These are phyloP conservation scores for Zapornia atra DNA, from an alignment of 2,113 vertebrate genomes.

Conservation along the genomic window DNA sequence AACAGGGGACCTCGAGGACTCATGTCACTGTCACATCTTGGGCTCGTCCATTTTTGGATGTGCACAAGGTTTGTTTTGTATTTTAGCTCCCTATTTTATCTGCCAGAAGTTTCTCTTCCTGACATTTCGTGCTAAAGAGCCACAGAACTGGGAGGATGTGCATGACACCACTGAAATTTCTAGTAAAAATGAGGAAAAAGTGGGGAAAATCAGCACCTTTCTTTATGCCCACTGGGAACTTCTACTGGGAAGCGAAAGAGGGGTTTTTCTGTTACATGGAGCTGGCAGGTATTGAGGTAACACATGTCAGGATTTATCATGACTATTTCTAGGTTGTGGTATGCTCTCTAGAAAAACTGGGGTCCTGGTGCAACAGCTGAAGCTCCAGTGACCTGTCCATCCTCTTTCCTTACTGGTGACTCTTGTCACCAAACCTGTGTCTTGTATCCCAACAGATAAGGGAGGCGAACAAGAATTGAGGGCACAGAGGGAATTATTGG, in stretches of 20 bases:
- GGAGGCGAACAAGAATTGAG: accelerated
- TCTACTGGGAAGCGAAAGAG: neutral
- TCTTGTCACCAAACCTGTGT: neutral
- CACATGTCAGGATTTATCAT: accelerated
- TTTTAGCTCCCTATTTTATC: neutral
- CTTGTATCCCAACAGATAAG: neutral
- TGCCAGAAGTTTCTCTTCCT: neutral
- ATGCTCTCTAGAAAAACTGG: neutral
- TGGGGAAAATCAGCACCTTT: neutral
- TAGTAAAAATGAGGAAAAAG: neutral
- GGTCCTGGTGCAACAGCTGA: neutral
- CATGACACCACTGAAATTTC: neutral
- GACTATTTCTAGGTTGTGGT: neutral
- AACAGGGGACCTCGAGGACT: neutral
- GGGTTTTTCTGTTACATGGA: neutral
- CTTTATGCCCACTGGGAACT: neutral
- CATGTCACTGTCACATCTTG: accelerated
- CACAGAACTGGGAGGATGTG: neutral
- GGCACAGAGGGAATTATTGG: neutral
- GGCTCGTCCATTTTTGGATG: accelerated
- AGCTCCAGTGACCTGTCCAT: neutral
- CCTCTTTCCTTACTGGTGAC: neutral
- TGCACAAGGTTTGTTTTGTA: accelerated
- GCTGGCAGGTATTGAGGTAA: neutral
- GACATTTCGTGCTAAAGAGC: neutral